Conservation (phyloP, 2,888 invertebrate species). For the Ceriagrion tenellum region DNA sequence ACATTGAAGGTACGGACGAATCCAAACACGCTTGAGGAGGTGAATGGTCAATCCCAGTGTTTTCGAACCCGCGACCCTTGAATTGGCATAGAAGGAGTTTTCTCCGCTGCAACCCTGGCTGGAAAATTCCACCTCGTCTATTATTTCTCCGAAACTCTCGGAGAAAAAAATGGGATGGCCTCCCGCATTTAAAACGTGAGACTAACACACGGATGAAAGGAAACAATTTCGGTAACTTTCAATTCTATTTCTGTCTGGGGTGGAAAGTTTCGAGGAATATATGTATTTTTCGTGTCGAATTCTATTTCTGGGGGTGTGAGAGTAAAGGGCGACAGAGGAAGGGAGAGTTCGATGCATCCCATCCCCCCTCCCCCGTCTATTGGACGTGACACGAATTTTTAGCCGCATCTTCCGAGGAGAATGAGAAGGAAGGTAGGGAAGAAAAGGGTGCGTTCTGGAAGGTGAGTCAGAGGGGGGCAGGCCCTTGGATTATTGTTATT, state of each 20-base stretch:
- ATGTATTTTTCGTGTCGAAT: slow-evolving; percentile 18
- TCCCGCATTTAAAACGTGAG: neutral
- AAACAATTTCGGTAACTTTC: slow-evolving; percentile 57
- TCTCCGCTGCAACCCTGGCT: too few species aligned
- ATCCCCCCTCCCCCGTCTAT: too few species aligned
- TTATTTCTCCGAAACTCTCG: neutral
- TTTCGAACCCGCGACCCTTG: too few species aligned
- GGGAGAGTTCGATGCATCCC: neutral
- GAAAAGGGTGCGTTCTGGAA: neutral
- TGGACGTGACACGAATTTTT: neutral
- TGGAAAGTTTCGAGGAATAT: slow-evolving; percentile 44
- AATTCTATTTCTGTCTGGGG: slow-evolving; percentile 41
- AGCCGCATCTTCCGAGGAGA: neutral
- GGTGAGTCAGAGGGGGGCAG: neutral
- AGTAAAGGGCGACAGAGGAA: neutral
- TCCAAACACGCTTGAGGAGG: too few species aligned
- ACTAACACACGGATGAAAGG: neutral
- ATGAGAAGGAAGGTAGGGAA: neutral
- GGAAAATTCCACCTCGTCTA: too few species aligned
- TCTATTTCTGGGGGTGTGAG: slow-evolving; percentile 18
- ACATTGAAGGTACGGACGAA: too few species aligned
- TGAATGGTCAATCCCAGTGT: too few species aligned
- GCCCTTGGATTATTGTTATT: slow-evolving; percentile 12
- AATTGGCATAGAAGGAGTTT: too few species aligned
- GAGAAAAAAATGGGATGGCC: neutral